Evolutionary conservation across 1,140 invertebrate genomes (phyloP), one percentile per base, ranked within the genome.

Genomic region (Aricia agestis): DNA sequence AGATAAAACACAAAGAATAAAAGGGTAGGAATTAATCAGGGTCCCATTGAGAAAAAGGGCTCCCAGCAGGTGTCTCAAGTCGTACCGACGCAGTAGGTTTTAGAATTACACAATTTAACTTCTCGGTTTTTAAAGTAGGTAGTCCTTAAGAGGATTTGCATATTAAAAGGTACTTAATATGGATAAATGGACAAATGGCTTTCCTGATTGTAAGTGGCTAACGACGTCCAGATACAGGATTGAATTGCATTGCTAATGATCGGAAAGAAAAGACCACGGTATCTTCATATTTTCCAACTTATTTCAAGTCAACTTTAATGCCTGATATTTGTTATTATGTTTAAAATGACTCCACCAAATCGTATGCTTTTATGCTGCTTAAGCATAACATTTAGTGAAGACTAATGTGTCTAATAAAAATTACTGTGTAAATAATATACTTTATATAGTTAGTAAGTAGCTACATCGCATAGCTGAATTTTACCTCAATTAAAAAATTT

Each of bases 51-150:
- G 42, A 69, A 69, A 41, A 69, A 67, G 7, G 32, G 61, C 36
- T 45, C 72, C 18, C 72, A 42, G 57, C 69, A 57, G 72, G 72
- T 63, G 66, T 42, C 41, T 17, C 65, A 65, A 73, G 66, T 68
- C 69, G 68, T 17, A 63, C 59, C 73, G 63, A 70, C 76, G 41
- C 78, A 69, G 76, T 78, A 78, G 82, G 78, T 76, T 79, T 77
- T 71, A 74, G 78, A 78, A 80, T 78, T 73, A 63, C 77, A 73
- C 71, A 78, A 82, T 80, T 85, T 83, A 71, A 76, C 74, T 72
- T 78, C 76, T 78, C 76, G 59, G 36, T 69, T 63, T 61, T 63
- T 31, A 52, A 52, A 52, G 25, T 25, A 25, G 45, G 36, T 36
- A 9, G 11, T 52, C 7, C 45, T 52, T 52, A 36, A 36, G 36